Evolutionary conservation across 1,140 invertebrate genomes (phyloP), one percentile per base, ranked within the genome.

Genomic region (Heliconius congener): DNA sequence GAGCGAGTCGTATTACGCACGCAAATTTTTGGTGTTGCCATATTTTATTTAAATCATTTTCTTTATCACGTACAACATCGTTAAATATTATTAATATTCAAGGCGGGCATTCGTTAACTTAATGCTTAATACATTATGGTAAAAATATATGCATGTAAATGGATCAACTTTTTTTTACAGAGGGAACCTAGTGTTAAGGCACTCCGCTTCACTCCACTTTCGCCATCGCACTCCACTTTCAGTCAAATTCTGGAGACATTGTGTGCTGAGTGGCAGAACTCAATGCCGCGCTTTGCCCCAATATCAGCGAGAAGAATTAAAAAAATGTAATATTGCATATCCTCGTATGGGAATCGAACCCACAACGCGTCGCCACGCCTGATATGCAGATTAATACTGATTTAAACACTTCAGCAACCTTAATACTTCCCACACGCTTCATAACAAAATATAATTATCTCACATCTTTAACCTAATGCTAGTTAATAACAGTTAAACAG

Each of bases 1-100:
- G 73, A 74, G 46, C 39, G 50, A 74, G 50, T 74, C 73, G 46
- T 16, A 74, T 50, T 46, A 74, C 46, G 73, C 73, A 74, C 73
- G 73, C 73, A 30, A 74, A 74, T 30, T 34, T 46, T 74, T 19
- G 27, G 42, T 34, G 42, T 34, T 74, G 52, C 46, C 11, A 52
- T 74, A 27, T 52, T 74, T 74, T 66, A 66, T 13, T 66, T 66
- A 30, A 66, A 11, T 30, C 60, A 66, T 66, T 66, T 66, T 66
- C 60, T 11, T 30, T 66, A 66, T 66, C 60, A 30, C 60, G 23
- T 66, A 66, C 27, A 66, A 66, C 60, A 66, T 66, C 60, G 60
- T 66, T 66, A 66, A 66, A 66, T 66, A 66, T 66, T 9, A 66
- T 66, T 66, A 27, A 66, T 27, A 66, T 66, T 66, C 60, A 66